A percentile compares a stretch with the other conserved stretches of the same genome.
Conservation (phyloP, 2,113 vertebrate genomes). For the Hymenochirus boettgeri region DNA sequence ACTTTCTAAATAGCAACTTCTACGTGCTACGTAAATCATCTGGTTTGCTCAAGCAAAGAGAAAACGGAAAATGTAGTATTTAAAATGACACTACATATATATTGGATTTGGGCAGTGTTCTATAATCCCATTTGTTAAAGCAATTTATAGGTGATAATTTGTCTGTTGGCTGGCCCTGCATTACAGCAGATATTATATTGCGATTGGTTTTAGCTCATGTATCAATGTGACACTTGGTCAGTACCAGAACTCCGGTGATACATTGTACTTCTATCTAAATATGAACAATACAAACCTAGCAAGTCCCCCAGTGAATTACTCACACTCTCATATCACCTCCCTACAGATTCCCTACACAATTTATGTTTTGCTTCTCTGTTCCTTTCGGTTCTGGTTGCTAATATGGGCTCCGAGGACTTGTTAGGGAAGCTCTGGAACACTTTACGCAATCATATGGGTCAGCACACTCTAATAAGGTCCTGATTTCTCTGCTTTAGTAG, state of each 20-base stretch:
- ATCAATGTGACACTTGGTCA: conserved; percentile 67
- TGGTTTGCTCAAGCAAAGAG: conserved; percentile 16
- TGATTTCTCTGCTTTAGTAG: conserved; percentile 41
- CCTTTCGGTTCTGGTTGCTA: conserved; percentile 26
- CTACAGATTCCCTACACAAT: conserved; percentile 53
- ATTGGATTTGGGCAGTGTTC: background rate
- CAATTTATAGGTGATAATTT: conserved; percentile 26
- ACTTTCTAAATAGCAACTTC: conserved; percentile 29
- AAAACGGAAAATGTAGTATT: conserved; percentile 16
- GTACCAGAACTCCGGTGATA: conserved; percentile 69
- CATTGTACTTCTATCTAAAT: conserved; percentile 73
- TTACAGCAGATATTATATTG: conserved; percentile 61
- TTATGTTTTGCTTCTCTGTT: conserved; percentile 32
- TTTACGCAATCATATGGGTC: conserved; percentile 44
- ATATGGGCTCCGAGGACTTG: conserved; percentile 25
- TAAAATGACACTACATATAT: conserved; percentile 12
- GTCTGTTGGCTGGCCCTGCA: conserved; percentile 46
- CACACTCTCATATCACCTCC: conserved; percentile 57
- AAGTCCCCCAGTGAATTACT: conserved; percentile 54
- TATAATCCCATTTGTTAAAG: conserved; percentile 3
- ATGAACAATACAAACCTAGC: conserved; percentile 59
- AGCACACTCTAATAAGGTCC: conserved; percentile 49
- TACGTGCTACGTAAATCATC: conserved; percentile 20
- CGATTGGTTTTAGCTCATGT: conserved; percentile 58
- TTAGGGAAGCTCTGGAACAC: conserved; percentile 14